These are phyloP conservation scores for Noctua janthe DNA, from an alignment of 2,888 invertebrate genomes.

Conservation along the genomic window DNA sequence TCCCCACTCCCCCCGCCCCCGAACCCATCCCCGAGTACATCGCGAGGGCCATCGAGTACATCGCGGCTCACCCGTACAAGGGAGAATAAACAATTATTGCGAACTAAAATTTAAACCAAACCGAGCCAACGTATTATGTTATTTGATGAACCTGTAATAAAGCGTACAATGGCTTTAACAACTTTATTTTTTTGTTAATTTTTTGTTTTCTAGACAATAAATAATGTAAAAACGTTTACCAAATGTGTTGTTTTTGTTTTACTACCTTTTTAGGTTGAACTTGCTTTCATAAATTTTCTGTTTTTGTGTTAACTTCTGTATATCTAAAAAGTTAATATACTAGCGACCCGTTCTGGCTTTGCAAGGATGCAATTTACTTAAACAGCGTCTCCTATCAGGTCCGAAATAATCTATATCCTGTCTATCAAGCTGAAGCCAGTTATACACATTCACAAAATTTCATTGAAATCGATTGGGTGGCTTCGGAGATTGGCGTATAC, in stretches of 20 bases:
- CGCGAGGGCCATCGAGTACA: constrained; percentile 74
- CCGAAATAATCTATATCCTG: neutral
- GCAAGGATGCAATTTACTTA: neutral
- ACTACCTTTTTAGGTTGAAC: neutral
- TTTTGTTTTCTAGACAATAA: constrained; percentile 68
- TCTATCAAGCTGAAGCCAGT: neutral
- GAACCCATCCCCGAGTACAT: constrained; percentile 84
- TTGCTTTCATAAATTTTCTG: neutral
- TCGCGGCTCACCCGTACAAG: constrained; percentile 83
- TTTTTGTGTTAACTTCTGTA: neutral
- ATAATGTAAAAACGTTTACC: constrained; percentile 67
- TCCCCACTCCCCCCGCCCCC: constrained; percentile 81
- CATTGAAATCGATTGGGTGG: neutral
- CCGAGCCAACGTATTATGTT: constrained; percentile 36
- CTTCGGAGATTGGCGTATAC: neutral
- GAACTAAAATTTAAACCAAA: constrained; percentile 53
- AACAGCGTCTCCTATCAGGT: neutral
- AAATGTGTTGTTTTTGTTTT: constrained; percentile 54
- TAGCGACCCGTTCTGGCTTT: neutral
- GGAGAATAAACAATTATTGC: constrained; percentile 53
- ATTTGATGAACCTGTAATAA: constrained; percentile 31
- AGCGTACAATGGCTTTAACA: constrained; percentile 69
- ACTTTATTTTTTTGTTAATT: constrained; percentile 62
- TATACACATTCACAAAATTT: neutral
- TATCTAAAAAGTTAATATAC: neutral